These are phyloP conservation scores for Diadophis punctatus DNA, from an alignment of 2,113 vertebrate genomes.

Conservation along the genomic window DNA sequence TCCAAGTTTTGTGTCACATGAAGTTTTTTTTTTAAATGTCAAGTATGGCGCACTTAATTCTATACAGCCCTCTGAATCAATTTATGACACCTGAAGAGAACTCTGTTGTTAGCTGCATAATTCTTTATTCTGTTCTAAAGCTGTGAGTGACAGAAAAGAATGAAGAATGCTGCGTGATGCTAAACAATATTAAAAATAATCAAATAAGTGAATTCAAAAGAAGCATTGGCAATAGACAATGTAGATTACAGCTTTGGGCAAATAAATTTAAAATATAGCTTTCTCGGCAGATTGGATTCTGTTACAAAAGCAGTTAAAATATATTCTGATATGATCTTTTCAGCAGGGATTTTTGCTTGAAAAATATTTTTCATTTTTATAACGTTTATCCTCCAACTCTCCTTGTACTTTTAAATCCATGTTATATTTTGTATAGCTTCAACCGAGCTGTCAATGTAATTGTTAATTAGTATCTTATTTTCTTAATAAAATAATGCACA, in stretches of 20 bases:
- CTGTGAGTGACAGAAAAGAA: background rate
- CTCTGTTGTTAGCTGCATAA: background rate
- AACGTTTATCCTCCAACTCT: background rate
- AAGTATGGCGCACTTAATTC: background rate
- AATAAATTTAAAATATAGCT: conserved; percentile 32
- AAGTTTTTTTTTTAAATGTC: background rate
- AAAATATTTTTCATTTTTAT: conserved; percentile 1
- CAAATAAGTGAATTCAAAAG: conserved; percentile 1
- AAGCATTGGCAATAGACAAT: conserved; percentile 10
- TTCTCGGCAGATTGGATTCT: background rate
- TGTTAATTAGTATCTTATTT: conserved; percentile 4
- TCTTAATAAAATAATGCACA: background rate
- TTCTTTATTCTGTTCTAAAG: background rate
- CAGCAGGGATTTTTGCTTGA: conserved; percentile 34
- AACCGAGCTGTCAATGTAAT: background rate
- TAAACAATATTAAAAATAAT: conserved; percentile 16
- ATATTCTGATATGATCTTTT: conserved; percentile 7
- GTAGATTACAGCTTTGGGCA: conserved; percentile 17
- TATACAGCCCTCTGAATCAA: background rate
- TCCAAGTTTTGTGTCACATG: background rate
- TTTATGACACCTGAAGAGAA: rapidly evolving
- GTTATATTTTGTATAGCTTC: background rate
- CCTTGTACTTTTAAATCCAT: background rate
- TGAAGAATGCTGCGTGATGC: background rate
- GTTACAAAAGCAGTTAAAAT: conserved; percentile 24